Evolutionary conservation across 2,113 vertebrate species (phyloP), one percentile per base, ranked within the genome.

Genomic region (Apistogramma diplotaenia): DNA sequence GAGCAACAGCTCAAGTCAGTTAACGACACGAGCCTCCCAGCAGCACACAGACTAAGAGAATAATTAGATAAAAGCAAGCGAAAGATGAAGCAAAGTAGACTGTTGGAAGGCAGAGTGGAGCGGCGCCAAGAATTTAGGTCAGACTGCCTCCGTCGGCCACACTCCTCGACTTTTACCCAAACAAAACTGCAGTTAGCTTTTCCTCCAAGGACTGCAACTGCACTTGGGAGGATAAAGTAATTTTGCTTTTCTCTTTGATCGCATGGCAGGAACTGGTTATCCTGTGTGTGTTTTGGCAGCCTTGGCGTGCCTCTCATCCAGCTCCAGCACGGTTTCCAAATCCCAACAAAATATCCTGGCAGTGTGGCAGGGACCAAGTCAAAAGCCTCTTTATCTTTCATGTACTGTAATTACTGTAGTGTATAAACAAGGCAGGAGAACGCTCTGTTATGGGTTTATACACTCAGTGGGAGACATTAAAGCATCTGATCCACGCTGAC

Each of bases 201-300:
- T 51, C 62, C 62, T 81, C 5, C 18, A n/a, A 70, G 23, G 60
- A 76, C 53, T 79, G 4, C 21, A 37, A 71, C 51, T 16, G 60
- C 56, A 62, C 33, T 61, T 25, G 75, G 73, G 67, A 58, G 79
- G 74, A 76, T 78, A 35, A 84, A 80, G 83, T 70, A 15, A 55
- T 78, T 89, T 82, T 83, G 74, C 78, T 53, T 91, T 59, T 75
- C 54, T n/a, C 83, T 91, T 85, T 83, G 77, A 83, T 82, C 58
- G 51, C 77, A 85, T 75, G 70, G 75, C 29, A 74, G 73, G 46
- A 76, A 49, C 60, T 21, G 61, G 76, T 88, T 75, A 75, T 75
- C 65, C 65, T 18, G 60, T 75, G 78, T 87, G 54, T 82, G 9
- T 87, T 75, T 85, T 86, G 81, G 79, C 85, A 90, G 75, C 23